Base-by-base conservation (phyloP, 2,113 vertebrate species). In the Psilopsiagon aymara region DNA sequence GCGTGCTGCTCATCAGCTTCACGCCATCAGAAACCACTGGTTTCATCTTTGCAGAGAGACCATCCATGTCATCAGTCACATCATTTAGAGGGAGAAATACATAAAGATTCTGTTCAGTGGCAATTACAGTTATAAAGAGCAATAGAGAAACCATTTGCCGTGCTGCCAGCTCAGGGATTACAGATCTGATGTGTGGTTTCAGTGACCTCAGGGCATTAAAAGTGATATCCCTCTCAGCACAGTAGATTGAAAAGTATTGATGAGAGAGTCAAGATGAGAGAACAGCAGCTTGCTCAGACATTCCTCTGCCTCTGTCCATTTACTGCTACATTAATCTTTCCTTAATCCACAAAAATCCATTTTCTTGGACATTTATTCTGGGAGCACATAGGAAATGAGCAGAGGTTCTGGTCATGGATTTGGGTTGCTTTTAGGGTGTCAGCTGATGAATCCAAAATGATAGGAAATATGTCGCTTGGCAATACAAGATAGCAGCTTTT, bases 221-320 rank as follows among this genome's bases (percentile, higher is more conserved):
- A 94, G 82, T 68, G 92, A 95, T 93, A 91, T 87, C 76, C 83
- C 84, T 93, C 86, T 93, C 89, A 89, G 67, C 71, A 62, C 82
- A 74, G 92, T 2, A 94, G 95, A 97, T 97, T 95, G 96, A 95
- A 97, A 97, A 98, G 92, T 97, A 97, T 97, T 96, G 96, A 98
- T 95, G 97, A 95, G 92, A 85, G 75, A 95, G 86, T 67, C 64
- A 75, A 76, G 92, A 95, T 74, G 70, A 95, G 93, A 79, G 86
- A 88, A 57, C 17, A 79, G 90, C 92, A 88, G 88, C 91, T 93
- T 73, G 86, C 83, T 81, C 75, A 96, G 95, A 60, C 73, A 75
- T 94, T 88, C 59, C n/a, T 84, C 93, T 96, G 97, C 91, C 88
- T 95, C 94, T 97, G 92, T 67, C 95, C 92, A 95, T 97, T 97